Evolutionary conservation across 2,888 invertebrate genomes (phyloP).

Genomic region (Noctua fimbriata): DNA sequence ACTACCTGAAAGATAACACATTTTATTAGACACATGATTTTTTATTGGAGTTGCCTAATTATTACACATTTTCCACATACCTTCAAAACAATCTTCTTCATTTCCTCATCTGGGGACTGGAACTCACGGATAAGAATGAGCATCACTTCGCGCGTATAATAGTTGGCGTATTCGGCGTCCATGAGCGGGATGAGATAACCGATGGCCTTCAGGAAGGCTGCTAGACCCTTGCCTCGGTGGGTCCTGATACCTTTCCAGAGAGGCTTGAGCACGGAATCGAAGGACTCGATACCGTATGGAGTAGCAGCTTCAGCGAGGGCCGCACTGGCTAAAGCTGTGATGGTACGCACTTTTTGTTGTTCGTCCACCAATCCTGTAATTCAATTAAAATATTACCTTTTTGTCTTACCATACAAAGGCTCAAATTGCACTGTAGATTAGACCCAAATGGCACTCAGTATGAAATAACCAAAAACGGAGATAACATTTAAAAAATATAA

Average conservation of each 20-base stretch:
- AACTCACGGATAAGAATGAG: conserved; percentile 99
- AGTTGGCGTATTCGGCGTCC: conserved; percentile 99
- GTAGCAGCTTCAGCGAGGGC: conserved; percentile 99
- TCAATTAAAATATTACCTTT: conserved; percentile 21
- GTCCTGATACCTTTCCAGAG: conserved; percentile 99
- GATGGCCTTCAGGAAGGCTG: conserved; percentile 99
- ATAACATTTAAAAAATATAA: neutral
- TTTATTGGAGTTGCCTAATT: neutral
- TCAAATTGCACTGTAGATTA: neutral
- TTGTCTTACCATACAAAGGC: neutral
- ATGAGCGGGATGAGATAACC: conserved; percentile 99
- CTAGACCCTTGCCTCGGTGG: conserved; percentile 97
- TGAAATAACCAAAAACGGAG: neutral
- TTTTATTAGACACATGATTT: neutral
- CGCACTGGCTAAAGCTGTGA: conserved; percentile 99
- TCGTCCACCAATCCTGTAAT: conserved; percentile 96
- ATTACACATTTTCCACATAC: conserved; percentile 79
- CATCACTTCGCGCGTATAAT: conserved; percentile 99
- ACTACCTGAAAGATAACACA: conserved; percentile 93
- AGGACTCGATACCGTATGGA: conserved; percentile 99
- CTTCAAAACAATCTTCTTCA: conserved; percentile 99
- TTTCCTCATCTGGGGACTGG: conserved; percentile 99
- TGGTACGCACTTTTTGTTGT: conserved; percentile 99
- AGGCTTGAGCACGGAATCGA: conserved; percentile 99
- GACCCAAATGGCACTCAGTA: neutral